phyloP scores from a whole-genome alignment of 2,888 invertebrate genomes.

The Strigamia crassipes region DNA sequence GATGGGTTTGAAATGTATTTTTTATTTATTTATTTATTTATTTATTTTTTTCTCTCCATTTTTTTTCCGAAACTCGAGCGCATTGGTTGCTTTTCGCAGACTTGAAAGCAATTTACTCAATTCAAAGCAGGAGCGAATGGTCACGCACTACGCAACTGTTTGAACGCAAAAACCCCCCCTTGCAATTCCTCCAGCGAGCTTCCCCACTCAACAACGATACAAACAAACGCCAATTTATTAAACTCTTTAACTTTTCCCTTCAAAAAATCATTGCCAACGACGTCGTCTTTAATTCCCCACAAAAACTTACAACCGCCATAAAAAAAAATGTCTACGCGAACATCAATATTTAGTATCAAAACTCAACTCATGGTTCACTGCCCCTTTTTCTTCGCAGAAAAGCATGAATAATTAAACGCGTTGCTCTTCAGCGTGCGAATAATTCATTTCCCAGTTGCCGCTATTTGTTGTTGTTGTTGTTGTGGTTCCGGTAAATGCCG shows the following conservation, averaged over 20 bases:
- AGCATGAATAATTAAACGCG: not conserved
- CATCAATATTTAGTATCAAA: constrained; percentile 14
- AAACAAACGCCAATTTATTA: too few relatives aligned
- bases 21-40: too few relatives aligned
- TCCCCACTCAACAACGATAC: not conserved
- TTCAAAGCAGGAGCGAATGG: not conserved
- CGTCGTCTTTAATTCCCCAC: not conserved
- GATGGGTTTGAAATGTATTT: too few relatives aligned
- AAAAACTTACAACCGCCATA: not conserved
- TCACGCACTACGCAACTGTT: not conserved
- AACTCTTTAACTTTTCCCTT: too few relatives aligned
- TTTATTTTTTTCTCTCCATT: not conserved
- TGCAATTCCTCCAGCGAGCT: not conserved
- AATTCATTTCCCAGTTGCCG: too few relatives aligned
- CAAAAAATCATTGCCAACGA: too few relatives aligned
- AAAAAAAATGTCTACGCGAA: not conserved
- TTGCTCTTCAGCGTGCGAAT: not conserved
- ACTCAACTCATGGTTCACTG: constrained; percentile 1
- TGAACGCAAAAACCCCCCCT: not conserved
- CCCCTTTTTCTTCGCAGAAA: not conserved
- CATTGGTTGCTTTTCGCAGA: not conserved
- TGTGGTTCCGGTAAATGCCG: not conserved
- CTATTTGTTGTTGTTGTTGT: not conserved
- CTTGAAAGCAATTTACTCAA: constrained; percentile 11
- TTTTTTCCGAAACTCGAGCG: too few relatives aligned